Conservation (phyloP, 2,888 invertebrate genomes). For the Druceiella hillmani region DNA sequence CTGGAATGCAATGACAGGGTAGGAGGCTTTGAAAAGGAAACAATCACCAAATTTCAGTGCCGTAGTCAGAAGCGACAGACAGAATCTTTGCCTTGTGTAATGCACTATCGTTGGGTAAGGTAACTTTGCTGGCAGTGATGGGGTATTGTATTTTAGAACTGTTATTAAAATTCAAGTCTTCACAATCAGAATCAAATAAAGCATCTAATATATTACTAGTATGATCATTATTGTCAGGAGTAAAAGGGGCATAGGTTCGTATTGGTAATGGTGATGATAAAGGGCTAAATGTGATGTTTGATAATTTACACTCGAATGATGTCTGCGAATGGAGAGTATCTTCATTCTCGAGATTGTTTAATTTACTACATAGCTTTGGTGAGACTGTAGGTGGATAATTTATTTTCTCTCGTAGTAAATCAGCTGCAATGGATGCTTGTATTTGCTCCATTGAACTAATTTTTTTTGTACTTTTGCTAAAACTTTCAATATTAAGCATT, state of each 20-base stretch:
- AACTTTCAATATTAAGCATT: slow-evolving; percentile 48
- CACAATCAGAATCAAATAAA: slow-evolving; percentile 46
- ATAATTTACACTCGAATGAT: slow-evolving; percentile 39
- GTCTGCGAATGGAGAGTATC: background rate
- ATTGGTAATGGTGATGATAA: slow-evolving; percentile 41
- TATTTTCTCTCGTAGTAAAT: slow-evolving; percentile 61
- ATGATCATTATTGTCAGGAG: slow-evolving; percentile 38
- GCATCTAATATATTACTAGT: slow-evolving; percentile 44
- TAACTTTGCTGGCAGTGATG: slow-evolving; percentile 53
- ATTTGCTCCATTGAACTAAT: slow-evolving; percentile 51
- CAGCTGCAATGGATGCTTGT: slow-evolving; percentile 56
- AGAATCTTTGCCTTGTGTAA: slow-evolving; percentile 61
- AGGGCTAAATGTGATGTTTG: slow-evolving; percentile 43
- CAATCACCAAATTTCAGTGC: slow-evolving; percentile 74
- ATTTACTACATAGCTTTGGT: slow-evolving; percentile 45
- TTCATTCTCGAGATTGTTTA: slow-evolving; percentile 25
- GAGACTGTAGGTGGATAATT: slow-evolving; percentile 65
- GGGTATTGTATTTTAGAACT: too few relatives aligned
- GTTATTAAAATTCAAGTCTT: too few relatives aligned
- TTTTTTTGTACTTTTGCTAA: slow-evolving; percentile 41
- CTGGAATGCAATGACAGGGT: too few relatives aligned
- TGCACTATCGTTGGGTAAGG: slow-evolving; percentile 55
- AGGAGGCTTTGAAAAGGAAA: too few relatives aligned
- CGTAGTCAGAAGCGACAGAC: slow-evolving; percentile 56
- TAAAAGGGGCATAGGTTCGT: slow-evolving; percentile 38